Percentiles rank a stretch among this genome's conserved stretches.
phyloP scores from a whole-genome alignment of 1,140 invertebrate species.

The Micrasema longulum region DNA sequence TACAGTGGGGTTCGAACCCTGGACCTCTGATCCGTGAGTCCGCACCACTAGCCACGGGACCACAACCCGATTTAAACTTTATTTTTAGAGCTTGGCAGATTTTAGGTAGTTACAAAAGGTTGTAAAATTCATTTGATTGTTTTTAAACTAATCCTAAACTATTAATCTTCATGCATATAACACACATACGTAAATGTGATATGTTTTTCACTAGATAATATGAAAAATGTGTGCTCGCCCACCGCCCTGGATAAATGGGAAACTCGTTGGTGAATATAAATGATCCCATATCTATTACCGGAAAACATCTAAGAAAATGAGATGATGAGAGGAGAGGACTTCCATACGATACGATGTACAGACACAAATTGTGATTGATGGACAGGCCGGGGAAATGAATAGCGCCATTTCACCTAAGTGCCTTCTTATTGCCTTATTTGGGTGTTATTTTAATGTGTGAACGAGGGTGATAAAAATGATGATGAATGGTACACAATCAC shows the following conservation, averaged over 20 bases:
- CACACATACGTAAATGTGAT: too few species aligned
- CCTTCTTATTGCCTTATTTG: slow-evolving; percentile 9
- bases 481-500: neutral
- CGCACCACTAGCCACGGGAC: too few species aligned
- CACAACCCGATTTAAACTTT: too few species aligned
- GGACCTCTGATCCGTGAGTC: too few species aligned
- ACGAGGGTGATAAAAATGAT: slow-evolving; percentile 21
- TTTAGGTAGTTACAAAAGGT: too few species aligned
- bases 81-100: too few species aligned
- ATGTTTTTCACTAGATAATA: too few species aligned
- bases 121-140: too few species aligned
- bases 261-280: slow-evolving; percentile 43
- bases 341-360: slow-evolving; percentile 10
- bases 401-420: slow-evolving; percentile 33
- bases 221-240: neutral
- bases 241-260: neutral
- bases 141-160: too few species aligned
- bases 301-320: neutral
- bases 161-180: too few species aligned
- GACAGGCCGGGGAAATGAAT: slow-evolving; percentile 23
- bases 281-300: slow-evolving; percentile 45
- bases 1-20: too few species aligned
- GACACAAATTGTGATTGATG: slow-evolving; percentile 49
- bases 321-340: slow-evolving; percentile 4
- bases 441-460: slow-evolving; percentile 28